Conservation (phyloP, 2,888 invertebrate genomes). For the Linyphia triangularis region DNA sequence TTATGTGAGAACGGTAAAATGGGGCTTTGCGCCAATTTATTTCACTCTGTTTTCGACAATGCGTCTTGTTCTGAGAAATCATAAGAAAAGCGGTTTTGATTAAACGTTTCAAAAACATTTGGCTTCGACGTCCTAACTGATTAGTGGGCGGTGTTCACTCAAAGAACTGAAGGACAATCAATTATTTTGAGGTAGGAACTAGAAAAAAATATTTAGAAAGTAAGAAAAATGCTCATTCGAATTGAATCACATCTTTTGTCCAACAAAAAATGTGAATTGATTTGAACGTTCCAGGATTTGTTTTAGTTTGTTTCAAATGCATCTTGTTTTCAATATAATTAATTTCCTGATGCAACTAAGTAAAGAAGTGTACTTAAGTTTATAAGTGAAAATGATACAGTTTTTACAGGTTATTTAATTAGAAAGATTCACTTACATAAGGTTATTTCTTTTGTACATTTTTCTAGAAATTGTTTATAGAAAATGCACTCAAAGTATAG, state of each 20-base stretch:
- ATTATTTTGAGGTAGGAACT: constrained; percentile 1
- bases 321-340: background rate
- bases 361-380: background rate
- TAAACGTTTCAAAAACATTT: constrained; percentile 48
- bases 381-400: background rate
- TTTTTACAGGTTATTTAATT: background rate
- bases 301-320: background rate
- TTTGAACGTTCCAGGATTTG: background rate
- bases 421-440: too few species aligned
- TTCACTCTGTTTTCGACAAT: background rate
- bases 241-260: background rate
- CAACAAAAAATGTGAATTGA: background rate
- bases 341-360: background rate
- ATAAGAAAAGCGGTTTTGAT: constrained; percentile 21
- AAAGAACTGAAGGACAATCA: constrained; percentile 1
- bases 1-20: constrained; percentile 29
- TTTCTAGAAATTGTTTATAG: background rate
- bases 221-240: background rate
- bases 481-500: too few species aligned
- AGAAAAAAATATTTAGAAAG: background rate
- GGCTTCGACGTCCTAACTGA: constrained; percentile 16
- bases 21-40: constrained; percentile 42
- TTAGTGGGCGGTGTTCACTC: constrained; percentile 35
- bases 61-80: constrained; percentile 11
- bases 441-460: background rate